phyloP scores from a whole-genome alignment of 2,888 invertebrate genomes.

The Pelosia muscerda region DNA sequence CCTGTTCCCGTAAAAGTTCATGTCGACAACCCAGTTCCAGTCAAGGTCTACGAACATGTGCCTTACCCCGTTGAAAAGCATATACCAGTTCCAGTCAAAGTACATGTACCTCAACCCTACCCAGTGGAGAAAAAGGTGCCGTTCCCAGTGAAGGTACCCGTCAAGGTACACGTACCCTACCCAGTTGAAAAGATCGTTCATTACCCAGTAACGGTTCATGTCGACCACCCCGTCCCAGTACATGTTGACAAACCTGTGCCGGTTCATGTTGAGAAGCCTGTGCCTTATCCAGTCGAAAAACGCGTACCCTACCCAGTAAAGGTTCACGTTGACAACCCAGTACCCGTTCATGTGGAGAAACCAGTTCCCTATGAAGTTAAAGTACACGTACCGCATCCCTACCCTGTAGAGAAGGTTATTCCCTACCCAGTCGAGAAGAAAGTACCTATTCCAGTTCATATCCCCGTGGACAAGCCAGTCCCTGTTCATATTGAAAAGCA shows the following conservation, averaged over 20 bases:
- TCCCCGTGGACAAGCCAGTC: conserved; percentile 87
- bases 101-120: conserved; percentile 90
- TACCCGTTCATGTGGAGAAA: conserved; percentile 92
- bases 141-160: conserved; percentile 89
- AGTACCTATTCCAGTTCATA: conserved; percentile 89
- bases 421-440: conserved; percentile 89
- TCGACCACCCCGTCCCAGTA: conserved; percentile 90
- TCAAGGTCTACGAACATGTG: conserved; percentile 86
- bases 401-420: conserved; percentile 89
- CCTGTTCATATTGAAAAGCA: conserved; percentile 89
- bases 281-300: conserved; percentile 92
- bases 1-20: conserved; percentile 90
- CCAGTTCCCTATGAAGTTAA: conserved; percentile 92
- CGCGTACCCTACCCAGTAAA: conserved; percentile 90
- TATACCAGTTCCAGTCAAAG: conserved; percentile 89
- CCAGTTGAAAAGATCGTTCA: conserved; percentile 91
- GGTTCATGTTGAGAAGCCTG: conserved; percentile 90
- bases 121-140: conserved; percentile 91
- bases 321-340: conserved; percentile 89
- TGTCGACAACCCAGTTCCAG: conserved; percentile 89
- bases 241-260: conserved; percentile 90
- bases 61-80: conserved; percentile 92
- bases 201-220: conserved; percentile 90
- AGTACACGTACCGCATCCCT: conserved; percentile 90
- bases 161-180: conserved; percentile 91